These are phyloP conservation scores for Vireo griseus DNA, from an alignment of 2,797 vertebrate species.

Conservation along the genomic window DNA sequence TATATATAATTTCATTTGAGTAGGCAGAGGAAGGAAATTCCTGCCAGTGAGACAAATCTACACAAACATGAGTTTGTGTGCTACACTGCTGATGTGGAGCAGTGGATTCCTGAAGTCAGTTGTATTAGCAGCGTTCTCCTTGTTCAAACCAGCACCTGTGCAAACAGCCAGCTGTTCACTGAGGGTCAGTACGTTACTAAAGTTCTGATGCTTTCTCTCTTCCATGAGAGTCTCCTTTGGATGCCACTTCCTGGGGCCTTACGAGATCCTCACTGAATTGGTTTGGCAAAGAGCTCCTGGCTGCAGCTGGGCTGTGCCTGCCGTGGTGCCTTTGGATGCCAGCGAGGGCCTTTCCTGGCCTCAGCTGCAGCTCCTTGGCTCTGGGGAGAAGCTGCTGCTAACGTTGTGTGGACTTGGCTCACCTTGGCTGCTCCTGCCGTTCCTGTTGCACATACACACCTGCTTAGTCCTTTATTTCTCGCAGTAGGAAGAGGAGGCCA, in stretches of 20 bases:
- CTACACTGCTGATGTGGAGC: neutral
- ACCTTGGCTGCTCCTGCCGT: fast-evolving
- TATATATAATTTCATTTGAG: neutral
- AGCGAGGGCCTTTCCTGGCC: neutral
- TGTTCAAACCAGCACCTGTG: neutral
- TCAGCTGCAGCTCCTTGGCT: neutral
- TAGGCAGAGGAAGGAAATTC: neutral
- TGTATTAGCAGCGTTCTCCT: neutral
- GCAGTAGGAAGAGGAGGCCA: neutral
- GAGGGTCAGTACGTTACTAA: neutral
- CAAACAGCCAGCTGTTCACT: neutral
- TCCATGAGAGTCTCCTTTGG: neutral
- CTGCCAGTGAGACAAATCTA: neutral
- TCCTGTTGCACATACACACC: fast-evolving
- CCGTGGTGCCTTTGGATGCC: fast-evolving
- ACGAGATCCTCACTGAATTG: fast-evolving
- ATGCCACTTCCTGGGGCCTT: fast-evolving
- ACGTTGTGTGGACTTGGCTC: neutral
- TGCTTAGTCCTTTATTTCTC: neutral
- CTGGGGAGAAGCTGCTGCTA: neutral
- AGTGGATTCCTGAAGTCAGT: neutral
- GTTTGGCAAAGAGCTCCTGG: neutral
- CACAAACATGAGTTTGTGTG: fast-evolving
- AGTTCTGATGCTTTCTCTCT: neutral
- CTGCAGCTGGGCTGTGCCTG: neutral